Percentiles rank a stretch among this genome's conserved stretches.
Evolutionary conservation across 2,113 vertebrate genomes (phyloP).

Genomic region (Pterophyllum scalare): DNA sequence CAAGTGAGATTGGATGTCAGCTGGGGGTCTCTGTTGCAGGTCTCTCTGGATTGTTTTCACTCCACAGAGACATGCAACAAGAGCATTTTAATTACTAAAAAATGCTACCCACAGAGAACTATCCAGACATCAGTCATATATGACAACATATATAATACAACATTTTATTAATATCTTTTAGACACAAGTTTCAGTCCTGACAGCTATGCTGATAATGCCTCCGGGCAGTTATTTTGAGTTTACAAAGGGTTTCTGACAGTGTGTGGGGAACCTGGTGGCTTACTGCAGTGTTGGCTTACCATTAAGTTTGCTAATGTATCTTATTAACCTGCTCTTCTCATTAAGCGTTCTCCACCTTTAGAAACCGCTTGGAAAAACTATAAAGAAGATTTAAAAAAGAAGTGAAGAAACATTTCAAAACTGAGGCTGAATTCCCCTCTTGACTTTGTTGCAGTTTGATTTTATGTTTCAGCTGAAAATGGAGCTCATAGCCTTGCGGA

Average conservation of each 20-base stretch:
- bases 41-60: background rate
- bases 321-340: background rate
- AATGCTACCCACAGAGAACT: background rate
- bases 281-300: background rate
- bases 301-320: too few relatives aligned
- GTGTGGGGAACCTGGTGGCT: background rate
- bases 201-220: background rate
- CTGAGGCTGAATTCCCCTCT: too few relatives aligned
- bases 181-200: background rate
- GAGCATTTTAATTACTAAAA: background rate
- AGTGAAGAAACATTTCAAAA: background rate
- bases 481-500: too few relatives aligned
- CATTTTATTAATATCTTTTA: background rate
- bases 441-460: too few relatives aligned
- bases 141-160: background rate
- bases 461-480: too few relatives aligned
- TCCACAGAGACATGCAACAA: background rate
- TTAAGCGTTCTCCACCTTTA: background rate
- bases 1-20: background rate
- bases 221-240: background rate
- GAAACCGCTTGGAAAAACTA: background rate
- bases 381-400: too few relatives aligned
- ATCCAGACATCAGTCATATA: background rate
- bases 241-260: background rate
- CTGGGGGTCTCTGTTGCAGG: background rate